Percentiles rank a stretch among this genome's conserved stretches.
Evolutionary conservation across 2,888 invertebrate genomes (phyloP).

Genomic region (Cheilosia impressa): DNA sequence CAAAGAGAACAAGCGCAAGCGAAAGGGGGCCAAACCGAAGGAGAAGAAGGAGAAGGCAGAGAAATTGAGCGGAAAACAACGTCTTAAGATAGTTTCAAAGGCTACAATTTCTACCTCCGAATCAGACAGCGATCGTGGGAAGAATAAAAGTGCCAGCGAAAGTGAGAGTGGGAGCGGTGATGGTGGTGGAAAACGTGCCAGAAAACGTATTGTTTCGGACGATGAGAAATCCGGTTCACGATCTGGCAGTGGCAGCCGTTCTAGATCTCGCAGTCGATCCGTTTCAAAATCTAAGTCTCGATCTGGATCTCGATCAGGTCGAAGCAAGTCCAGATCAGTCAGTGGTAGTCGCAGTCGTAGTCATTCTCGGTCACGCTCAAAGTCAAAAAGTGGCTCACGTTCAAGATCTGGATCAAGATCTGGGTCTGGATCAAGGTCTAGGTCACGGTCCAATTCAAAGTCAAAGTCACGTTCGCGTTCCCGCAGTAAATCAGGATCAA

Average conservation of each 20-base stretch:
- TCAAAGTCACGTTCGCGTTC: conserved; percentile 80
- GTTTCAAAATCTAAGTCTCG: conserved; percentile 76
- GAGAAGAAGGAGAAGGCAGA: conserved; percentile 83
- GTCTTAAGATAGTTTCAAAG: conserved; percentile 95
- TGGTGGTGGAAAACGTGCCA: conserved; percentile 75
- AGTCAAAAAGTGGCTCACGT: conserved; percentile 77
- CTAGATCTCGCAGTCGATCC: conserved; percentile 81
- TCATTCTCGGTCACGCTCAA: conserved; percentile 79
- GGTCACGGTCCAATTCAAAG: conserved; percentile 81
- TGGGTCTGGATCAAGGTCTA: conserved; percentile 79
- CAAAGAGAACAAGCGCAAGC: conserved; percentile 86
- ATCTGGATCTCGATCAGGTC: conserved; percentile 76
- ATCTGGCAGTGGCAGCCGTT: conserved; percentile 83
- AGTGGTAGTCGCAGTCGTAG: conserved; percentile 73
- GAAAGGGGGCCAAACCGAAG: conserved; percentile 87
- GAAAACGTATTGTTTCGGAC: conserved; percentile 84
- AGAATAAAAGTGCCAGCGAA: conserved; percentile 78
- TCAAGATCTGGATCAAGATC: conserved; percentile 82
- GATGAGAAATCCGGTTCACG: conserved; percentile 84
- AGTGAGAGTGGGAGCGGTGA: conserved; percentile 78
- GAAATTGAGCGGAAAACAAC: conserved; percentile 92
- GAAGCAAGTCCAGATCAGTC: conserved; percentile 61
- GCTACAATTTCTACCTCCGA: conserved; percentile 97
- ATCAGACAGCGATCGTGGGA: conserved; percentile 84
- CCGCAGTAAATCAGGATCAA: conserved; percentile 77